Evolutionary conservation across 1,140 invertebrate species (phyloP).

Genomic region (Hylaeus volcanicus): DNA sequence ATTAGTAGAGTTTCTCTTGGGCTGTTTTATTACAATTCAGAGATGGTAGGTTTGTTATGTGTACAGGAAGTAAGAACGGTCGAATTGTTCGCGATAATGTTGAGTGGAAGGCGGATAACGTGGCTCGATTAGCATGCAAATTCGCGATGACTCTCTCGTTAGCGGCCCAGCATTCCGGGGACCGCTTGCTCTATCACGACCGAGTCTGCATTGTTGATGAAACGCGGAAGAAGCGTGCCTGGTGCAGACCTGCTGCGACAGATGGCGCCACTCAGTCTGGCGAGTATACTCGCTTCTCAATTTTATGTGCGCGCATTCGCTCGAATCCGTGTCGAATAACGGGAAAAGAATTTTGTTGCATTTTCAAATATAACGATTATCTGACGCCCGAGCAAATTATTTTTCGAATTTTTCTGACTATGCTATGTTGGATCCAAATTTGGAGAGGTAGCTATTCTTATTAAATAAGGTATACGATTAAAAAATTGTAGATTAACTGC

Average conservation of each 20-base stretch:
- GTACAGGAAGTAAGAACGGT: background rate
- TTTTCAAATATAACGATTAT: background rate
- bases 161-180: background rate
- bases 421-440: no score
- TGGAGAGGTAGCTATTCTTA: no score
- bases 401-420: no score
- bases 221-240: slow-evolving; percentile 33
- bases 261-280: slow-evolving; percentile 46
- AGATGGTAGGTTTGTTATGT: background rate
- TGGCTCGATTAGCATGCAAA: slow-evolving; percentile 25
- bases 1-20: no score
- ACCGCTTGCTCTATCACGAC: slow-evolving; percentile 29
- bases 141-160: slow-evolving; percentile 38
- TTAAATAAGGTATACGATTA: no score
- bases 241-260: slow-evolving; percentile 27
- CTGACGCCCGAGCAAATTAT: no score
- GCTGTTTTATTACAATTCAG: no score
- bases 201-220: slow-evolving; percentile 58
- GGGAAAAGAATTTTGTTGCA: background rate
- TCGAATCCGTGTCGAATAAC: background rate
- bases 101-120: background rate
- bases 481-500: no score
- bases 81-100: background rate
- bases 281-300: slow-evolving; percentile 9
- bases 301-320: background rate